Conservation (phyloP, 2,113 vertebrate genomes). For the Myiozetetes cayanensis region DNA sequence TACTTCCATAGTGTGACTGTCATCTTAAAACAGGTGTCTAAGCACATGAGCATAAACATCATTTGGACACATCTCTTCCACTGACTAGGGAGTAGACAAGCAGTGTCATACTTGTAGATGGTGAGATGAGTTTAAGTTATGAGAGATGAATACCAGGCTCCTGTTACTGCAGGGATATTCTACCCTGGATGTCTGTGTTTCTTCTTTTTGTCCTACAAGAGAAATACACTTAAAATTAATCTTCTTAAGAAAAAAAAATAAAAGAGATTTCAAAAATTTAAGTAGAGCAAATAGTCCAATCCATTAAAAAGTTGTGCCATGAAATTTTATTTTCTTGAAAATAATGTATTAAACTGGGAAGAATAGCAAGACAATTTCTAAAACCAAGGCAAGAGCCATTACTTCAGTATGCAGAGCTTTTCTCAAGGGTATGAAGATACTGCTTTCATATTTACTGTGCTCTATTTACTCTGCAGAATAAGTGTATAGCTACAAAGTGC, state of each 20-base stretch:
- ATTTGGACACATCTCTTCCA: background rate
- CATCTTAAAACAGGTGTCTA: background rate
- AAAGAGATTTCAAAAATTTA: background rate
- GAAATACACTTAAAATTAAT: background rate
- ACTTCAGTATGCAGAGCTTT: background rate
- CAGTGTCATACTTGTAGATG: background rate
- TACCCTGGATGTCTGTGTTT: background rate
- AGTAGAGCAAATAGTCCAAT: background rate
- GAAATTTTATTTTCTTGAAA: background rate
- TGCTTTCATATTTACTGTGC: background rate
- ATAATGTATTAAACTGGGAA: background rate
- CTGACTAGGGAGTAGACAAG: background rate
- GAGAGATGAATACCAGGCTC: background rate
- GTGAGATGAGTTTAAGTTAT: background rate
- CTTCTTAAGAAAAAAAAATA: background rate
- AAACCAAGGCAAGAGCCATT: background rate
- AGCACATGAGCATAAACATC: background rate
- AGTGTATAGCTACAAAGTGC: background rate
- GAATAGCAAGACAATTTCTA: background rate
- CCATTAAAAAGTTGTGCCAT: background rate
- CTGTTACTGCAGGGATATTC: background rate
- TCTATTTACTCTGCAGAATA: background rate
- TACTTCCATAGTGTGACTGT: background rate
- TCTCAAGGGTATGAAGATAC: background rate
- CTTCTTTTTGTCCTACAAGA: background rate